Evolutionary conservation across 2,113 vertebrate genomes (phyloP).

Genomic region (Limanda limanda): DNA sequence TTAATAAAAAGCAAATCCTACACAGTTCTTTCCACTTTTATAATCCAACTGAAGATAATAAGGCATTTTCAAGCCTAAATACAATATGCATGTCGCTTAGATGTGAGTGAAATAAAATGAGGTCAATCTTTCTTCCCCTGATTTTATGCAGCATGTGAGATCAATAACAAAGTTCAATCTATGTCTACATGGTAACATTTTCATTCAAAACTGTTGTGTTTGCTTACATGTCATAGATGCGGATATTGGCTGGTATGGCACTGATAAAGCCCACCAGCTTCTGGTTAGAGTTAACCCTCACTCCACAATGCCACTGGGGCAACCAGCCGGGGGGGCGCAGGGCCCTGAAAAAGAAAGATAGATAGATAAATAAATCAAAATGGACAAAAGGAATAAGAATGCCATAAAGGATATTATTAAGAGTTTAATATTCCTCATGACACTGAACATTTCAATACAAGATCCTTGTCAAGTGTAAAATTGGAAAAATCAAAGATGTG

Average conservation of each 20-base stretch:
- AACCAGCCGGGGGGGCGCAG: conserved; percentile 97
- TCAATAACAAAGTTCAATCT: too few species aligned
- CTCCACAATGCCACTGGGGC: conserved; percentile 98
- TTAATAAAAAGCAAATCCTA: neutral
- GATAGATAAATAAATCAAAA: neutral
- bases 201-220: neutral
- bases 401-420: neutral
- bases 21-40: neutral
- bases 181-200: neutral
- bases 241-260: conserved; percentile 94
- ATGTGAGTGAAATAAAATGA: neutral
- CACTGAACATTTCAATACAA: neutral
- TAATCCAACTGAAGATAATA: neutral
- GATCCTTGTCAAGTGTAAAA: neutral
- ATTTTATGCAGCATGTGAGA: neutral
- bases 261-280: conserved; percentile 99
- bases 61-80: neutral
- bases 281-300: conserved; percentile 95
- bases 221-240: conserved; percentile 94
- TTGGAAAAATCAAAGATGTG: neutral
- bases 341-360: conserved; percentile 81
- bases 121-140: neutral
- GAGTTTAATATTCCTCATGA: neutral
- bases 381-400: neutral
- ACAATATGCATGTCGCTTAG: neutral